Evolutionary conservation across 2,888 invertebrate species (phyloP).

Genomic region (Argyresthia albistria): DNA sequence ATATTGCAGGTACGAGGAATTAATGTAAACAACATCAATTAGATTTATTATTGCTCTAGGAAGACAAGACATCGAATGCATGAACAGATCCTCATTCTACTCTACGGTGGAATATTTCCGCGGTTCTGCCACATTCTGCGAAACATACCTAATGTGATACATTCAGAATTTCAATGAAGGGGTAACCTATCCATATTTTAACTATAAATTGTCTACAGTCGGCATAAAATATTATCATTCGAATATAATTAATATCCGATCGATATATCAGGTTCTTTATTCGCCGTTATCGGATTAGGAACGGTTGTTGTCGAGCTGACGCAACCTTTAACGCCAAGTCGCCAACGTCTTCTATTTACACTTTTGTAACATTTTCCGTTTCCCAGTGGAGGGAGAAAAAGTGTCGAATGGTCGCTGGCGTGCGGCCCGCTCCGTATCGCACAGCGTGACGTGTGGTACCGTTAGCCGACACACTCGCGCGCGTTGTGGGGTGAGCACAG

Average conservation of each 20-base stretch:
- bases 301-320: not conserved
- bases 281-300: constrained; percentile 2
- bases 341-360: not conserved
- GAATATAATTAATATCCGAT: not conserved
- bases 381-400: no score
- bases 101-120: constrained; percentile 13
- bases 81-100: constrained; percentile 16
- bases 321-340: not conserved
- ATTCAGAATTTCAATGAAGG: not conserved
- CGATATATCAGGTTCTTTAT: not conserved
- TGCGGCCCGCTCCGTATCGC: constrained; percentile 13
- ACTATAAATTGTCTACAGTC: no score
- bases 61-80: not conserved
- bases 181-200: no score
- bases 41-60: not conserved
- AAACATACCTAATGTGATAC: not conserved
- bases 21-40: not conserved
- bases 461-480: constrained; percentile 53
- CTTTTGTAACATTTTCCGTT: not conserved
- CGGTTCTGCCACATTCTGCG: constrained; percentile 16
- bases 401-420: constrained; percentile 5
- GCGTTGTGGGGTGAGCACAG: constrained; percentile 5
- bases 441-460: constrained; percentile 19
- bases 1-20: no score
- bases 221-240: no score